Percentiles rank a stretch among this genome's conserved stretches.
Conservation (phyloP, 2,888 invertebrate species). For the Drosophila borealis region DNA sequence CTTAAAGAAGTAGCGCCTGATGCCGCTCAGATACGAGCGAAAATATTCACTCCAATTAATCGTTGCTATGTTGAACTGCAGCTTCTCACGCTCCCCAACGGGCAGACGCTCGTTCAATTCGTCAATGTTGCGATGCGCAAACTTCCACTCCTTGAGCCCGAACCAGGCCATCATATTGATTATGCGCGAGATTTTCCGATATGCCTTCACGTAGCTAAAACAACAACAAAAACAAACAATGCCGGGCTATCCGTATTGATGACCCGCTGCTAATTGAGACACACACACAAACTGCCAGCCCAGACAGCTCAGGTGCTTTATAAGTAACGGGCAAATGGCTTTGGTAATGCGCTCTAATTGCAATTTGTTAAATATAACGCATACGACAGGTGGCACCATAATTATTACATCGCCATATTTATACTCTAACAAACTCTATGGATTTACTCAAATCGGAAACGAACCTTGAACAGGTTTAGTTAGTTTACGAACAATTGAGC, state of each 20-base stretch:
- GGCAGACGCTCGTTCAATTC: constrained; percentile 82
- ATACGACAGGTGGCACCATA: constrained; percentile 23
- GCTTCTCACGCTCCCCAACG: constrained; percentile 66
- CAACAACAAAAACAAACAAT: neutral
- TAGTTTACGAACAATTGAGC: too few relatives aligned
- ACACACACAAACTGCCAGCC: neutral
- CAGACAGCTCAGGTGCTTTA: constrained; percentile 27
- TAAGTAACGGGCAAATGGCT: constrained; percentile 57
- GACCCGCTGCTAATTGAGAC: constrained; percentile 44
- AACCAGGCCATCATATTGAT: constrained; percentile 85
- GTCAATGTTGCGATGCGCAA: constrained; percentile 83
- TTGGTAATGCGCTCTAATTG: constrained; percentile 66
- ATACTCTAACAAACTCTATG: constrained; percentile 6
- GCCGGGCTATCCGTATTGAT: constrained; percentile 25
- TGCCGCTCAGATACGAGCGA: constrained; percentile 88
- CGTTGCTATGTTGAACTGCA: constrained; percentile 87
- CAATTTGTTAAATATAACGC: constrained; percentile 59
- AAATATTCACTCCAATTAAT: constrained; percentile 90
- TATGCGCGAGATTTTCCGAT: constrained; percentile 83
- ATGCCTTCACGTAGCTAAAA: constrained; percentile 82
- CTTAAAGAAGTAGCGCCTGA: constrained; percentile 89
- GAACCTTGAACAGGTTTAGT: too few relatives aligned
- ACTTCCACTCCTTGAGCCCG: constrained; percentile 84
- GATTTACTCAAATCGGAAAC: too few relatives aligned
- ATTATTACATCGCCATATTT: neutral